Evolutionary conservation across 2,113 vertebrate genomes (phyloP).

Genomic region (Ctenomys sociabilis): DNA sequence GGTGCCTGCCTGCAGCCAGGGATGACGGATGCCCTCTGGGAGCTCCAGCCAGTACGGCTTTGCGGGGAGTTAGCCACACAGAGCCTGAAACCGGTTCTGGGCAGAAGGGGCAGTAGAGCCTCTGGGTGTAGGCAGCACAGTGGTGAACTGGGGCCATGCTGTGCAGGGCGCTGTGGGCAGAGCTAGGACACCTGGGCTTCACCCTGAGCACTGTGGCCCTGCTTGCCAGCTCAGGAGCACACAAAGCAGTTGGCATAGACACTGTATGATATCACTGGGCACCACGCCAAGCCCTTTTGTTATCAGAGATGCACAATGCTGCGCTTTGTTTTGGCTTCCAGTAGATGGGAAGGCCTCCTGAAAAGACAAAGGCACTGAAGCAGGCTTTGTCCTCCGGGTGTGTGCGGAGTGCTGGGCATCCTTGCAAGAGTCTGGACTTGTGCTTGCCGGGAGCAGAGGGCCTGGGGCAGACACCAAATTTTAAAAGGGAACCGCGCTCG

Average conservation of each 20-base stretch:
- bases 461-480: not conserved
- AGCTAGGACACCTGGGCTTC: not conserved
- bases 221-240: not conserved
- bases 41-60: not conserved
- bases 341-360: not conserved
- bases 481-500: not conserved
- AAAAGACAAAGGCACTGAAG: not conserved
- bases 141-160: not conserved
- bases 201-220: accelerated
- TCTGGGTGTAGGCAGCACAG: accelerated
- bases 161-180: not conserved
- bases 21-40: accelerated
- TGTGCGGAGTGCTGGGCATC: too few relatives aligned
- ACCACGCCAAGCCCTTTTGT: not conserved
- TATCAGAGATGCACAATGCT: not conserved
- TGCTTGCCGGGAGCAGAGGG: not conserved
- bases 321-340: not conserved
- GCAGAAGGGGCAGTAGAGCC: not conserved
- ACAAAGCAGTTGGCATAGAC: not conserved
- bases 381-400: not conserved
- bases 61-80: accelerated
- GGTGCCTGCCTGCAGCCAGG: accelerated
- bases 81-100: not conserved
- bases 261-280: not conserved
- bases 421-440: not conserved